phyloP scores from a whole-genome alignment of 2,113 vertebrate species.

The Aix galericulata region DNA sequence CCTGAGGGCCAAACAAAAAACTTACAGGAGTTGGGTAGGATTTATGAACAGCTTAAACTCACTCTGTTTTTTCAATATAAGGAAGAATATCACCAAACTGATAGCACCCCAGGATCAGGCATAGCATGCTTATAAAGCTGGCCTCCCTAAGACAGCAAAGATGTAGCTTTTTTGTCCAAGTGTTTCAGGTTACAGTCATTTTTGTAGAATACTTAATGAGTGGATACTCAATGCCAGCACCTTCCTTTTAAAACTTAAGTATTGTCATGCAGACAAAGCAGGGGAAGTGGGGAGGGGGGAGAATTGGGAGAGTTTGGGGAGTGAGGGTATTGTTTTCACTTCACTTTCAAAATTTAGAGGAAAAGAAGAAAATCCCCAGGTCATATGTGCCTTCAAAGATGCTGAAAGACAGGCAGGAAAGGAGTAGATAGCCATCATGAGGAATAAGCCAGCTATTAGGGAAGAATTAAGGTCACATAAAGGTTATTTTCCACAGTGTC shows the following conservation, averaged over 20 bases:
- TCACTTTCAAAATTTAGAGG: neutral
- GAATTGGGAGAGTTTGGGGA: too few relatives aligned
- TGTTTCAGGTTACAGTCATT: neutral
- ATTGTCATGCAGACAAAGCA: neutral
- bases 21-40: neutral
- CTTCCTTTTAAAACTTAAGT: neutral
- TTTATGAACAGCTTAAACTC: constrained; percentile 13
- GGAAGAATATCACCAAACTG: neutral
- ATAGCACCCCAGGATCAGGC: neutral
- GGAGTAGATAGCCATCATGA: neutral
- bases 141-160: neutral
- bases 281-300: too few relatives aligned
- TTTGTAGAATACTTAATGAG: neutral
- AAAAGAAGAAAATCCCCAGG: neutral
- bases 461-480: neutral
- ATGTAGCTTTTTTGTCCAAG: neutral
- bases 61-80: neutral
- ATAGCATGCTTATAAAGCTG: neutral
- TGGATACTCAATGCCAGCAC: neutral
- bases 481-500: neutral
- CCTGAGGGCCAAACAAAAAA: neutral
- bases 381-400: neutral
- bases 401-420: neutral
- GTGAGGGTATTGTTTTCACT: neutral
- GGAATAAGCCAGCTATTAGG: neutral